Percentiles rank a stretch among this genome's conserved stretches.
phyloP scores from a whole-genome alignment of 1,140 invertebrate genomes.

The Hydropsyche tenuis region DNA sequence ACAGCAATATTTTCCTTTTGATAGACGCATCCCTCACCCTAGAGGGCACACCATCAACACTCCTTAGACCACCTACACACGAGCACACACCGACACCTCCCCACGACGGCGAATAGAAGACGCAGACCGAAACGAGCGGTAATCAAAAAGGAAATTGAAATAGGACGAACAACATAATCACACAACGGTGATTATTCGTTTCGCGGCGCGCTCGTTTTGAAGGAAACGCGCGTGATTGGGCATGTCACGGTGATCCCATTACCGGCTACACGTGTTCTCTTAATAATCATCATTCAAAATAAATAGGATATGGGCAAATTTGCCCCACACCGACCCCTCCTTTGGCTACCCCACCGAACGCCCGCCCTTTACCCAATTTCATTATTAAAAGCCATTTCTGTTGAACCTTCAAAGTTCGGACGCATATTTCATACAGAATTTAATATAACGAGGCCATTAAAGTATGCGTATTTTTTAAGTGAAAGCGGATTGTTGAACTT shows the following conservation, averaged over 20 bases:
- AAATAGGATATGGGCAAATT: slow-evolving; percentile 16
- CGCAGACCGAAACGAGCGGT: neutral
- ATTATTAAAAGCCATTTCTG: slow-evolving; percentile 45
- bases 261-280: slow-evolving; percentile 13
- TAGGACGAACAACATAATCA: slow-evolving; percentile 8
- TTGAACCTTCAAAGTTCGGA: slow-evolving; percentile 43
- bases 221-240: neutral
- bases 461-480: slow-evolving; percentile 42
- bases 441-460: slow-evolving; percentile 47
- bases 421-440: slow-evolving; percentile 46
- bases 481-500: slow-evolving; percentile 40
- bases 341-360: neutral
- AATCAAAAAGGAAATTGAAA: slow-evolving; percentile 11
- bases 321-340: neutral
- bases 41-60: no score
- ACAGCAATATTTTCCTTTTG: no score
- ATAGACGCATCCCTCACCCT: no score
- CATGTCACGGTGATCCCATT: slow-evolving; percentile 19
- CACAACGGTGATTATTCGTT: slow-evolving; percentile 5
- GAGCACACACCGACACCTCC: no score
- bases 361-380: slow-evolving; percentile 32
- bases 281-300: slow-evolving; percentile 26
- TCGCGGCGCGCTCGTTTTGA: neutral
- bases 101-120: no score
- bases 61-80: no score